phyloP scores from a whole-genome alignment of 2,888 invertebrate genomes.

The Matsumyia berberina region DNA sequence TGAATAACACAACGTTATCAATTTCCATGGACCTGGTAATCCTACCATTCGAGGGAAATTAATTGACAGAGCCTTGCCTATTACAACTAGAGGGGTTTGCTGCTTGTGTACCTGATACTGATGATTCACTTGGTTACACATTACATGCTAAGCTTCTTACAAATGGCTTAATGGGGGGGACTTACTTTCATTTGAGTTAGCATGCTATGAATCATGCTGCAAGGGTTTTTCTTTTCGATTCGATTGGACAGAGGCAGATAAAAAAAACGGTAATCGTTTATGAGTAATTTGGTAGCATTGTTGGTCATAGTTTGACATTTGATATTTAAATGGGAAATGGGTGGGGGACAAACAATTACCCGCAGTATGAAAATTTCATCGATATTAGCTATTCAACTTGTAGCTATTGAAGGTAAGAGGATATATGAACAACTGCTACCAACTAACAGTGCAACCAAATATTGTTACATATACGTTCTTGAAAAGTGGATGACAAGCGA shows the following conservation, averaged over 20 bases:
- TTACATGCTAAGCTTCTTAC: background rate
- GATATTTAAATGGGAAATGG: too few species aligned
- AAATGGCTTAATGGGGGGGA: background rate
- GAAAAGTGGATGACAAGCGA: too few species aligned
- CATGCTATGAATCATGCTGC: background rate
- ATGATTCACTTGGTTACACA: conserved; percentile 11
- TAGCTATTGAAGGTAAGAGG: too few species aligned
- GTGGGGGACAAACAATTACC: too few species aligned
- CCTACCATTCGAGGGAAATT: conserved; percentile 8
- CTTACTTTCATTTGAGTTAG: background rate
- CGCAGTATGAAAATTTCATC: too few species aligned
- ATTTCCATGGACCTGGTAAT: background rate
- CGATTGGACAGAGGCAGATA: background rate
- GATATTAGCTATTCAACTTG: too few species aligned
- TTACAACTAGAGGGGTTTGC: background rate
- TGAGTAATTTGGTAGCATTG: too few species aligned
- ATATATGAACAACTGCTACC: too few species aligned
- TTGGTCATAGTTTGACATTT: too few species aligned
- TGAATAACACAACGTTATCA: conserved; percentile 15
- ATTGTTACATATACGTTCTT: too few species aligned
- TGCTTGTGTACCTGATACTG: conserved; percentile 1
- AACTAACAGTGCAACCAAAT: too few species aligned
- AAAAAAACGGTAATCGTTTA: too few species aligned
- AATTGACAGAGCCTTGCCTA: background rate
- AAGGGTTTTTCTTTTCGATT: background rate